These are phyloP conservation scores for Sternarchorhynchus goeldii DNA, from an alignment of 2,797 vertebrate genomes.

Conservation along the genomic window DNA sequence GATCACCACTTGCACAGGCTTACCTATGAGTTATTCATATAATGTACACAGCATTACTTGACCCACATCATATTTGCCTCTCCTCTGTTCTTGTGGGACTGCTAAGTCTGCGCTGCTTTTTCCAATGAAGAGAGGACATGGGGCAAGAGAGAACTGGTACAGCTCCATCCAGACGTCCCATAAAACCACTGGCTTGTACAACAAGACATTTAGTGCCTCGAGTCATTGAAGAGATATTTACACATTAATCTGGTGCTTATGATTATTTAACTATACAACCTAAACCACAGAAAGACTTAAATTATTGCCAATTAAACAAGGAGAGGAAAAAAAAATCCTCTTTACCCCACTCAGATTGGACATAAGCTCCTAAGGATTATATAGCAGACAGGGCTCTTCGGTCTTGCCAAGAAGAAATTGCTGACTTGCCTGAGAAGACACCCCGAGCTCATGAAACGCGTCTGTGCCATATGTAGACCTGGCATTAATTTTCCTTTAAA, in stretches of 20 bases:
- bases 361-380: conserved; percentile 63
- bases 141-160: neutral
- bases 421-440: conserved; percentile 18
- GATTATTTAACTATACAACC: conserved; percentile 68
- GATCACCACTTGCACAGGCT: conserved; percentile 44
- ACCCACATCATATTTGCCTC: conserved; percentile 68
- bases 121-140: conserved; percentile 4
- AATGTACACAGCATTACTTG: conserved; percentile 59
- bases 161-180: neutral
- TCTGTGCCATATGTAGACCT: neutral
- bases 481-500: conserved; percentile 12
- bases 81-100: conserved; percentile 65
- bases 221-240: conserved; percentile 68
- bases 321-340: conserved; percentile 56
- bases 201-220: neutral
- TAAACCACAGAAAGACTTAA: conserved; percentile 65
- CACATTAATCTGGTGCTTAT: conserved; percentile 69
- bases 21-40: conserved; percentile 72
- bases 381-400: conserved; percentile 28
- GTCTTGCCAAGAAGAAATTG: conserved; percentile 36
- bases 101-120: conserved; percentile 1
- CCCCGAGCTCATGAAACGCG: conserved; percentile 16
- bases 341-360: conserved; percentile 63
- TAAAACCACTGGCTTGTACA: neutral
- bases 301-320: conserved; percentile 78